Percentiles rank a stretch among this genome's conserved stretches.
Evolutionary conservation across 2,113 vertebrate species (phyloP).

Genomic region (Calyptommatus sinebrachiatus): DNA sequence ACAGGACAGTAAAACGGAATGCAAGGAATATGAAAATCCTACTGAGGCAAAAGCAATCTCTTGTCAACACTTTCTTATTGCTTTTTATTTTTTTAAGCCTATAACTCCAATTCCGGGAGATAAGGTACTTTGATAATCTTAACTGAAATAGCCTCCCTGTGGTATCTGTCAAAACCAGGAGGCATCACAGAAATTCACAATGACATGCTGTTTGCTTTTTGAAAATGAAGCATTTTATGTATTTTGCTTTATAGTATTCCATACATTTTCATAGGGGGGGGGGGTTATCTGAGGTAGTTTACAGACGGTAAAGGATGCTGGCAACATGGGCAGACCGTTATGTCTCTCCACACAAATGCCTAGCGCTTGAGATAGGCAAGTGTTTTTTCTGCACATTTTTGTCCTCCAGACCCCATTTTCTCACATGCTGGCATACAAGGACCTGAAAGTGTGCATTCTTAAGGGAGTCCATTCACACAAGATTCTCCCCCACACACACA

Average conservation of each 20-base stretch:
- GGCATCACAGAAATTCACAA: neutral
- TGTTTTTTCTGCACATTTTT: too few relatives aligned
- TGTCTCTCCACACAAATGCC: neutral
- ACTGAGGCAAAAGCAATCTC: neutral
- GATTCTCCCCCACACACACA: too few relatives aligned
- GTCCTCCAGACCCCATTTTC: too few relatives aligned
- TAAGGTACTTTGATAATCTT: conserved; percentile 7
- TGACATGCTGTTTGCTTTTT: neutral
- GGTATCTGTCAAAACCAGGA: neutral
- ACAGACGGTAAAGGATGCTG: neutral
- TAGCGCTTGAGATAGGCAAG: neutral
- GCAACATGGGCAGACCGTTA: too few relatives aligned
- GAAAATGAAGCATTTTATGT: neutral
- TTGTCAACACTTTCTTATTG: neutral
- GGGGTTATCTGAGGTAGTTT: neutral
- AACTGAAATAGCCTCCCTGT: neutral
- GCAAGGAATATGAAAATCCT: conserved; percentile 11
- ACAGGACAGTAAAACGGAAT: conserved; percentile 21
- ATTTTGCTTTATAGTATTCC: neutral
- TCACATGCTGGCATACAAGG: neutral
- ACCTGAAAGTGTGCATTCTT: neutral
- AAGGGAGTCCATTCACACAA: neutral
- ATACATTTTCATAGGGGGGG: neutral
- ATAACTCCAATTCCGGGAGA: neutral
- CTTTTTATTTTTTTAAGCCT: conserved; percentile 13